phyloP scores from a whole-genome alignment of 1,140 invertebrate genomes.

The Himalopsyche phryganea region DNA sequence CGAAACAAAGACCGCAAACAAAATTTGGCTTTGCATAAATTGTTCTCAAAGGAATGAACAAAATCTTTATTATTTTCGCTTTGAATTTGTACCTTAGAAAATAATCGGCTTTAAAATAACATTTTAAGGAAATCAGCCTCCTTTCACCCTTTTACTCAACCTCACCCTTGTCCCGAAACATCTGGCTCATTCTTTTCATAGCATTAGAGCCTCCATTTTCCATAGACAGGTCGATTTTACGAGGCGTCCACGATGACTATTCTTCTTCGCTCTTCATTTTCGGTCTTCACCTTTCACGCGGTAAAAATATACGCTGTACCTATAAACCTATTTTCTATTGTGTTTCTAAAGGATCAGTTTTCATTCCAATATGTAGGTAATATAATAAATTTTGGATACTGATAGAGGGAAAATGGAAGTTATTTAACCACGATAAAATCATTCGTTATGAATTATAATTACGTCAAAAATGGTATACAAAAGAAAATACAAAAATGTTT shows the following conservation, averaged over 20 bases:
- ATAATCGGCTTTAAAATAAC: constrained; percentile 28
- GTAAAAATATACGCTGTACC: not conserved
- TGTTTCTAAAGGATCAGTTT: not conserved
- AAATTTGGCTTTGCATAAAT: constrained; percentile 11
- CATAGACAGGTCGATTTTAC: constrained; percentile 24
- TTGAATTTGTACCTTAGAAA: constrained; percentile 4
- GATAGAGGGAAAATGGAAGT: no score
- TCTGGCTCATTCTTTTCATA: constrained; percentile 27
- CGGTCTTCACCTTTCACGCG: constrained; percentile 2
- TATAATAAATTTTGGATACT: no score
- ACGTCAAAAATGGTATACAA: no score
- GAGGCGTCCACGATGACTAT: constrained; percentile 21
- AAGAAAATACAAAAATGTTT: no score
- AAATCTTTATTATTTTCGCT: constrained; percentile 20
- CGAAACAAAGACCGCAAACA: constrained; percentile 20
- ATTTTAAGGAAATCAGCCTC: constrained; percentile 15
- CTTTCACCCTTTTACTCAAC: not conserved
- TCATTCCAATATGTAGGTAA: not conserved
- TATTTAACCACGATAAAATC: no score
- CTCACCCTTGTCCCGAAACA: constrained; percentile 7
- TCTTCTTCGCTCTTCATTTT: constrained; percentile 28
- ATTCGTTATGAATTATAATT: no score
- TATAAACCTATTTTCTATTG: constrained; percentile 8
- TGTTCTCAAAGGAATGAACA: constrained; percentile 15
- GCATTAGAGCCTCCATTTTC: constrained; percentile 23